Base-by-base conservation (phyloP, 2,113 vertebrate genomes). In the Petroica traversi region DNA sequence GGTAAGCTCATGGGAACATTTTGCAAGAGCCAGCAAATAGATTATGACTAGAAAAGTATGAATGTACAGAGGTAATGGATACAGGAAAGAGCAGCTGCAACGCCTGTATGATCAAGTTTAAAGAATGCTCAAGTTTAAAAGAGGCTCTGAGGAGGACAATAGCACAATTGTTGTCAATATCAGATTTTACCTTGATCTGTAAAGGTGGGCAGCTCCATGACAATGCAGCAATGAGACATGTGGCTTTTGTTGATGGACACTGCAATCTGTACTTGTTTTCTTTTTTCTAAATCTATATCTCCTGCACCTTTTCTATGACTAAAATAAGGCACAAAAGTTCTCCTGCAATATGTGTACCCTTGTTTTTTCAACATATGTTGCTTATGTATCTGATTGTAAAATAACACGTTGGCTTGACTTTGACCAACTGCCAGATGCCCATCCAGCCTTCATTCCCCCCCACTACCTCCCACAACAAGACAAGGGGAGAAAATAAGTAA, bases 161-260 rank as follows among this genome's bases (percentile, higher is more conserved):
- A 68, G 40, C 22, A 69, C 9, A 68, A 19, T 36, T 59, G 9
- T 49, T 59, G 19, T 76, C 8, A 66, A 2, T 41, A 61, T 23
- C 34, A 49, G 31, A 23, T 80, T 25, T 84, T 18, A 45, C 59
- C 49, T 88, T 57, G 29, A 59, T 43, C 9, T 69, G 9, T 45
- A 46, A 59, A 69, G 8, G 13, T n/a, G 26, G 17, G 38, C 41
- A 76, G 29, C 45, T 54, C 46, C 43, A 6, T 10, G 26, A 12
- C 62, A 72, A 19, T 1, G 4, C 23, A 55, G 24, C 12, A 55
- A 14, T 5, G 20, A 1, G 3, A 46, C 14, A 22, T 4, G 8
- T 9, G 38, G 23, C 19, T 80, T 34, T 46, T 58, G 19, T 17
- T 81, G 59, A 54, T 33, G 55, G 29, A 38, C 23, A 22, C 29